Evolutionary conservation across 2,888 invertebrate species (phyloP), one percentile per base, ranked within the genome.

Genomic region (Conops quadrifasciatus): DNA sequence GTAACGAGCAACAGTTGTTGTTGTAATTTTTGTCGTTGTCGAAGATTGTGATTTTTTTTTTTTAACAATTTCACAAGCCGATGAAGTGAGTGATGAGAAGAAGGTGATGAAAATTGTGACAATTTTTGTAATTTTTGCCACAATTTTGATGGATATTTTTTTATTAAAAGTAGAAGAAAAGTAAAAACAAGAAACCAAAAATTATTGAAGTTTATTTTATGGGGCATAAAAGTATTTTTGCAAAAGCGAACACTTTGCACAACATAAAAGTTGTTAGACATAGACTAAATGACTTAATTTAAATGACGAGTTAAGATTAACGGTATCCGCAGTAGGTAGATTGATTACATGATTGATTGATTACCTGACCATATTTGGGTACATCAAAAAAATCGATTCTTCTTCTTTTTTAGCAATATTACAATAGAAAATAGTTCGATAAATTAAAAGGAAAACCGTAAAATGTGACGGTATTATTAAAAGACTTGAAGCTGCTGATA

Each of bases 121-220:
- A 5, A 58, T 58, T 58, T 36, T 43, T 53, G 16, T 30, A 16
- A 21, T 43, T 43, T 64, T 16, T 2, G 5, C 47, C n/a, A 45
- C 28, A 59, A 28, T 59, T 59, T 59, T 59, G 2, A 45, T 45
- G 43, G 16, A 13, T 24, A 26, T 62, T 43, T n/a, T n/a, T 45
- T 60, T 59, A 51, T 49, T 51, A 21, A 62, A 36, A 36, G 9
- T 36, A 62, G 68, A 68, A 68, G 68, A 68, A 68, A 68, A 68
- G 59, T 60, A 51, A 68, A 68, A 68, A 51, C 15, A 9, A 36
- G 9, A 36, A 60, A 60, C 60, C 21, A 62, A 62, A 60, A 68
- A 15, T 56, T 62, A 60, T 51, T 60, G 45, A 47, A 67, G 24
- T 67, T 16, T 47, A 43, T 67, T 19, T 28, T 24, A 26, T 65